Conservation (phyloP, 2,888 invertebrate genomes). For the Sturmia bella region DNA sequence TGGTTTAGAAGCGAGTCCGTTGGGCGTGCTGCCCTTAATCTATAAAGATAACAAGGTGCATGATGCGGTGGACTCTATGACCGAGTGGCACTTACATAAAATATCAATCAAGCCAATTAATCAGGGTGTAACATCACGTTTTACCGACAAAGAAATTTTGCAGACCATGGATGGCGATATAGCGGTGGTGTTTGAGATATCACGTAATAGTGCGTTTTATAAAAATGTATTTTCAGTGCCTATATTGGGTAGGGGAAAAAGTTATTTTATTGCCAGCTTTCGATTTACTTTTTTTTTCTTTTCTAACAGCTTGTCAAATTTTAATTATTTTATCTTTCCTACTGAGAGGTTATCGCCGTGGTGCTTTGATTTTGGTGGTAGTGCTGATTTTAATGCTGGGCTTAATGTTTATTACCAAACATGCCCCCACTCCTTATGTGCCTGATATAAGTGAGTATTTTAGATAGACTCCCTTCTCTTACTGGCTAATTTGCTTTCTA, state of each 20-base stretch:
- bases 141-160: conserved; percentile 69
- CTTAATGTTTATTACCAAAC: conserved; percentile 77
- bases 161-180: conserved; percentile 76
- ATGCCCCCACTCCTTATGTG: conserved; percentile 78
- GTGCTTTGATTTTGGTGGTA: conserved; percentile 76
- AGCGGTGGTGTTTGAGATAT: conserved; percentile 74
- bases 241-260: conserved; percentile 73
- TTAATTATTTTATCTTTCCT: conserved; percentile 77
- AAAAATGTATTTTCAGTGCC: conserved; percentile 78
- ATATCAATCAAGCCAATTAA: conserved; percentile 73
- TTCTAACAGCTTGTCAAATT: conserved; percentile 74
- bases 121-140: conserved; percentile 72
- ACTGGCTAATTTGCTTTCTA: background rate
- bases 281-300: background rate
- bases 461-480: background rate
- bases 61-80: conserved; percentile 75
- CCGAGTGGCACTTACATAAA: conserved; percentile 77
- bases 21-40: conserved; percentile 22
- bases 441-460: conserved; percentile 77
- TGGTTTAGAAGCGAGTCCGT: conserved; percentile 71
- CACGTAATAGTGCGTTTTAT: conserved; percentile 78
- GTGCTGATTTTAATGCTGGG: conserved; percentile 75
- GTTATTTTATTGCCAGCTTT: background rate
- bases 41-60: conserved; percentile 71
- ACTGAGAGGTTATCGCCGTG: conserved; percentile 77